Conservation (phyloP, 2,888 invertebrate genomes). For the Ormyrus rosae region DNA sequence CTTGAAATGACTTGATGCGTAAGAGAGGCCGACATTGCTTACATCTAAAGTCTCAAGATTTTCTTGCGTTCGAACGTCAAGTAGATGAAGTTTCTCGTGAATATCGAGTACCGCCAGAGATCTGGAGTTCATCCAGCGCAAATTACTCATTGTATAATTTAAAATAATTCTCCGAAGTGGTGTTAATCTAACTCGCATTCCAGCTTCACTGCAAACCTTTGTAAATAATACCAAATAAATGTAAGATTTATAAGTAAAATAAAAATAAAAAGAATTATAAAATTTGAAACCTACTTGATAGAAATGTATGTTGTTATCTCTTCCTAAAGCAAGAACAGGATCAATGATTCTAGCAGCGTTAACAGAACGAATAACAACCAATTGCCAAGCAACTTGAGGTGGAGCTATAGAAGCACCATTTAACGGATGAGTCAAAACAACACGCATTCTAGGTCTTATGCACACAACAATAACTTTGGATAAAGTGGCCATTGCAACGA, state of each 20-base stretch:
- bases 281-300: conserved; percentile 80
- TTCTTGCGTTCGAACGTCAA: conserved; percentile 92
- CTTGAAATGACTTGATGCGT: conserved; percentile 91
- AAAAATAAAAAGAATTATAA: not conserved
- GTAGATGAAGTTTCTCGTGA: conserved; percentile 89
- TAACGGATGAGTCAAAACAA: conserved; percentile 87
- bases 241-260: not conserved
- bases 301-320: conserved; percentile 90
- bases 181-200: conserved; percentile 79
- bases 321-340: conserved; percentile 92
- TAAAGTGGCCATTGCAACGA: conserved; percentile 95
- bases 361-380: conserved; percentile 88
- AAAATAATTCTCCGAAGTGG: conserved; percentile 84
- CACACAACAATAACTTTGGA: conserved; percentile 91
- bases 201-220: conserved; percentile 77
- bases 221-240: conserved; percentile 13
- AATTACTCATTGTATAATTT: conserved; percentile 84
- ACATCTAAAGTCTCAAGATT: conserved; percentile 91
- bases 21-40: conserved; percentile 88
- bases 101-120: conserved; percentile 91
- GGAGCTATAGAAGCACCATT: conserved; percentile 85
- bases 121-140: conserved; percentile 89
- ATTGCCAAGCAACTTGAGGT: conserved; percentile 95
- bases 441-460: conserved; percentile 85
- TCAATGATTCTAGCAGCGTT: conserved; percentile 83